Evolutionary conservation across 2,888 invertebrate species (phyloP), one percentile per base, ranked within the genome.

Genomic region (Elysia crispata): DNA sequence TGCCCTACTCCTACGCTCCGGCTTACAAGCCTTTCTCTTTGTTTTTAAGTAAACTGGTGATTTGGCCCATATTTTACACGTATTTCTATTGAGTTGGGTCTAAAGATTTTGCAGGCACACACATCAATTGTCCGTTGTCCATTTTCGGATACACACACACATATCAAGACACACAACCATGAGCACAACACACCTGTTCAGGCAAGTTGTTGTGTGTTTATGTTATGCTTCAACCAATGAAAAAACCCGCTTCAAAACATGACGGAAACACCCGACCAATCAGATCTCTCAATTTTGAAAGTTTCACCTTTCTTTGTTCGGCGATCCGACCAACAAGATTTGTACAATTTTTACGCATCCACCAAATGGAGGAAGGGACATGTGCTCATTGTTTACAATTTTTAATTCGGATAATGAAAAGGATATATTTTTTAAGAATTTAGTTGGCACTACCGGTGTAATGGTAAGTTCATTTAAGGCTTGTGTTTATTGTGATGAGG

Each of bases 201-300:
- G 31, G 33, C 79, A 73, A 23, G 54, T 66, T 64, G 66, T 54
- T 79, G 50, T 73, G 50, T 31, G 50, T 49, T 74, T 62, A 25
- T 20, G 8, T 62, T 5, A 23, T 18, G n/a, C 54, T 0, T 13
- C 11, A 30, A 25, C 79, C 79, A 79, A 79, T 79, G 57, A 69
- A 75, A 30, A 20, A 20, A 18, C 0, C 3, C 18, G 23, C 8
- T 79, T 79, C 33, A 50, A 69, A 79, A 57, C 18, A 13, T 18
- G 15, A 79, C 79, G 79, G 75, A 79, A 74, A 75, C 33, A 75
- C 41, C 75, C 79, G 75, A 79, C 79, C 79, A 79, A 79, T 79
- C 25, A 75, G 41, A 28, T 8, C 3, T 1, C 41, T 5, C 13
- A 20, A 75, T 69, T 79, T 79, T 75, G 75, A 79, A 79, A 49